phyloP scores from a whole-genome alignment of 2,888 invertebrate genomes.

The Pyrochroa serraticornis region DNA sequence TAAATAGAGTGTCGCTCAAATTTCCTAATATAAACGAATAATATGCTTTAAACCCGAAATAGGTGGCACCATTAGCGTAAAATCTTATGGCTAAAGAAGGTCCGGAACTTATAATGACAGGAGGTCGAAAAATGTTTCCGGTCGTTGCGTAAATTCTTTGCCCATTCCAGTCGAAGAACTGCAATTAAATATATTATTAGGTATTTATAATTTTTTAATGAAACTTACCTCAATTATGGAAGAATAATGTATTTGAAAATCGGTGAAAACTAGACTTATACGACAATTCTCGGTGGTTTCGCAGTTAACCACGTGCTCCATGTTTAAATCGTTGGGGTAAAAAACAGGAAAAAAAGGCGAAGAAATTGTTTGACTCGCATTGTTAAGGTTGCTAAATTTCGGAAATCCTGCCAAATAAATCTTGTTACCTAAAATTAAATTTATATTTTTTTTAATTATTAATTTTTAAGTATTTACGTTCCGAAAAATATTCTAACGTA shows the following conservation, averaged over 20 bases:
- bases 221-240: constrained; percentile 68
- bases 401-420: constrained; percentile 60
- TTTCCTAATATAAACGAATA: constrained; percentile 52
- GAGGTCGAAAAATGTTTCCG: constrained; percentile 72
- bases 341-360: constrained; percentile 73
- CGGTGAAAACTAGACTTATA: constrained; percentile 69
- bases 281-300: constrained; percentile 60
- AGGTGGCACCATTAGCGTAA: constrained; percentile 72
- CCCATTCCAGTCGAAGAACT: constrained; percentile 73
- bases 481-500: constrained; percentile 67
- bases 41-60: constrained; percentile 69
- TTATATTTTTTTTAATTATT: constrained; percentile 10
- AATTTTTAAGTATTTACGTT: constrained; percentile 58
- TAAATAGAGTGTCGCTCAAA: constrained; percentile 34
- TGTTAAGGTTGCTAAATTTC: constrained; percentile 52
- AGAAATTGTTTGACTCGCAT: constrained; percentile 61
- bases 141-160: constrained; percentile 69
- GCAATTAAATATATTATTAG: constrained; percentile 18
- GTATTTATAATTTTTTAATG: background rate
- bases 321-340: constrained; percentile 70
- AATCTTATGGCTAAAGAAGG: constrained; percentile 69
- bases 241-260: constrained; percentile 69
- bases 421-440: constrained; percentile 62
- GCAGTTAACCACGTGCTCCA: constrained; percentile 70
- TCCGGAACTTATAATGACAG: constrained; percentile 68